These are phyloP conservation scores for Montipora sp. DNA, from an alignment of 64 coral and sea anemone genomes.

Conservation along the genomic window DNA sequence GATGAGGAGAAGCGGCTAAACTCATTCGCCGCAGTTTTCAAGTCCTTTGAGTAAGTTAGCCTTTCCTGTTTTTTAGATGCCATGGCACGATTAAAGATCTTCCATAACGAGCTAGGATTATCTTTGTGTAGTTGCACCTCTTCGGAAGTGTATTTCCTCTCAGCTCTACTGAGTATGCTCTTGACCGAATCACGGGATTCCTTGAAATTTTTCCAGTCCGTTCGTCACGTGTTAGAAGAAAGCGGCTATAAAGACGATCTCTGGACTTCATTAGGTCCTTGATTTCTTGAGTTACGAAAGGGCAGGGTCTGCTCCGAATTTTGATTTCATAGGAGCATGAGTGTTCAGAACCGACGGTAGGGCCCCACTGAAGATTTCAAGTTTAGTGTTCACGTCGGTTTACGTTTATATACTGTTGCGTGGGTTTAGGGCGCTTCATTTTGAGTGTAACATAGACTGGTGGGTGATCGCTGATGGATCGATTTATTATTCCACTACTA, in stretches of 20 bases:
- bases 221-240: not conserved
- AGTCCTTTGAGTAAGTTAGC: conserved; percentile 41
- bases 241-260: not conserved
- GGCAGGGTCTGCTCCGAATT: conserved; percentile 47
- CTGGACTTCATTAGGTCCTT: conserved; percentile 55
- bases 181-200: conserved; percentile 20
- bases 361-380: conserved; percentile 30
- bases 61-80: conserved; percentile 31
- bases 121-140: not conserved
- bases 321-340: conserved; percentile 24
- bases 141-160: conserved; percentile 18
- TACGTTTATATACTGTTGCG: too few species aligned
- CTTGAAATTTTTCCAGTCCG: conserved; percentile 3
- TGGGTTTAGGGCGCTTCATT: too few species aligned
- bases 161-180: not conserved
- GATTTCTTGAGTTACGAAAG: conserved; percentile 62
- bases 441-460: too few species aligned
- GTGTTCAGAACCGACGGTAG: conserved; percentile 19
- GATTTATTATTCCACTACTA: too few species aligned
- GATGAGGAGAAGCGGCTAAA: conserved; percentile 16
- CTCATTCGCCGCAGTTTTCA: conserved; percentile 25
- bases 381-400: conserved; percentile 42
- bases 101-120: conserved; percentile 7
- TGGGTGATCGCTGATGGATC: too few species aligned
- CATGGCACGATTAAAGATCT: conserved; percentile 31